These are phyloP conservation scores for Entosphenus tridentatus DNA, from an alignment of 2,113 vertebrate species.

Conservation along the genomic window DNA sequence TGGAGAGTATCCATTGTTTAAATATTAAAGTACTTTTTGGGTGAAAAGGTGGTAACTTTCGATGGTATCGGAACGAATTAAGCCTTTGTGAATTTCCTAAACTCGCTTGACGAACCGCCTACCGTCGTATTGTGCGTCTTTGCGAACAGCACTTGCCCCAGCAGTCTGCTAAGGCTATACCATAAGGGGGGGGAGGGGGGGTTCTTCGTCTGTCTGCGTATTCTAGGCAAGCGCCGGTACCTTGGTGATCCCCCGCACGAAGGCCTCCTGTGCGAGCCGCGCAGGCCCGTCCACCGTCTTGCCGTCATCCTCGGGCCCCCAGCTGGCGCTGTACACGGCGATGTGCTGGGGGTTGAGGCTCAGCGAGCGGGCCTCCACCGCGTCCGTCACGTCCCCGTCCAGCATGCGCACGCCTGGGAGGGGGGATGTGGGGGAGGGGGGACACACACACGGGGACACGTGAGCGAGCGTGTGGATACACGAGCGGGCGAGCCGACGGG, in stretches of 20 bases:
- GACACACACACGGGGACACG: neutral
- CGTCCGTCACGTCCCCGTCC: slow-evolving; percentile 87
- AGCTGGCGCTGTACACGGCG: slow-evolving; percentile 73
- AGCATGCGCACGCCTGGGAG: slow-evolving; percentile 81
- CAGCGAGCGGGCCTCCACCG: slow-evolving; percentile 76
- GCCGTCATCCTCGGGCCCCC: slow-evolving; percentile 80
- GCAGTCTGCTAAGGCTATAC: neutral
- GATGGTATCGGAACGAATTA: neutral
- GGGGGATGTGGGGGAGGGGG: neutral
- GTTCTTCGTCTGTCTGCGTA: too few relatives aligned
- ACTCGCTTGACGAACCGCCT: slow-evolving; percentile 8
- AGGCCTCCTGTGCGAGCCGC: slow-evolving; percentile 74
- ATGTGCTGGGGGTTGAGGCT: slow-evolving; percentile 76
- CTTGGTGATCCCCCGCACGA: slow-evolving; percentile 66
- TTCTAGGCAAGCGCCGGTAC: slow-evolving; percentile 18
- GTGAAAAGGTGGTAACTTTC: neutral
- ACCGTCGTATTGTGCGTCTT: neutral
- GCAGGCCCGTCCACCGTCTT: slow-evolving; percentile 88
- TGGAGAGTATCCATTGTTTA: too few relatives aligned
- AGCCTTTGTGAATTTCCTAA: neutral
- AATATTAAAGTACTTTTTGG: too few relatives aligned
- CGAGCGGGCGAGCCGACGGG: neutral
- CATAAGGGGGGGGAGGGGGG: too few relatives aligned
- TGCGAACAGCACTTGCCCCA: neutral
- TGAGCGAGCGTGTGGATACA: neutral